Conservation (phyloP, 2,113 vertebrate species). For the Balaeniceps rex region DNA sequence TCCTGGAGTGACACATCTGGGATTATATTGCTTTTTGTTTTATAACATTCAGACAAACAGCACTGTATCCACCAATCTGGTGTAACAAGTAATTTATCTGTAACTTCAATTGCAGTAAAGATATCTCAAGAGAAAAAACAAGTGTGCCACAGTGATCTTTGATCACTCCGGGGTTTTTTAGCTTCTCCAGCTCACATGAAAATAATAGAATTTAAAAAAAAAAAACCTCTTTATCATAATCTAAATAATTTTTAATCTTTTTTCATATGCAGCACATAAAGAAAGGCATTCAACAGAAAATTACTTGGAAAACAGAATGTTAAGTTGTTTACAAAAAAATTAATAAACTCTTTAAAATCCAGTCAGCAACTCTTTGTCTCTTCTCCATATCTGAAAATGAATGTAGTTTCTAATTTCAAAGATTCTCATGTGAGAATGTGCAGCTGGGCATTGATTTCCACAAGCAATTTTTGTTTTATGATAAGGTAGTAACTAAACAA, state of each 20-base stretch:
- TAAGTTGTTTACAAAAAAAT: not conserved
- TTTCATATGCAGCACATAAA: not conserved
- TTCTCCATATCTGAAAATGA: not conserved
- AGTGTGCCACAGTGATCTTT: not conserved
- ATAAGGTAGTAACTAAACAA: constrained; percentile 3
- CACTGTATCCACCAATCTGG: not conserved
- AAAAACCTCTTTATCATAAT: not conserved
- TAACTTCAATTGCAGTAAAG: not conserved
- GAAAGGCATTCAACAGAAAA: not conserved
- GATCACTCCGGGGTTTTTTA: not conserved
- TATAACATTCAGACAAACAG: not conserved
- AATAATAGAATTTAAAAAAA: not conserved
- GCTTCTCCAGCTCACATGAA: not conserved
- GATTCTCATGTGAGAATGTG: not conserved
- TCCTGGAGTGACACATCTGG: not conserved
- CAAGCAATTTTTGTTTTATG: not conserved
- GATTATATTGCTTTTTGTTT: not conserved
- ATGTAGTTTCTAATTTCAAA: not conserved
- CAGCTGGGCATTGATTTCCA: not conserved
- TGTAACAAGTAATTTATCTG: not conserved
- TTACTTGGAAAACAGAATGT: not conserved
- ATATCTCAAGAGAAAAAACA: not conserved
- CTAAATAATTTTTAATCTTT: not conserved
- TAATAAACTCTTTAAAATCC: not conserved
- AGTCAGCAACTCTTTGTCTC: not conserved